Percentiles rank a stretch among this genome's conserved stretches.
phyloP scores from a whole-genome alignment of 2,113 vertebrate genomes.

The cat (Felis catus) region F.catus_Fca126_mat1.0 CM031414.1:104879501-104880000 shows the following conservation, averaged over 20 bases:
- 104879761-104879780: not conserved
- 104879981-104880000: not conserved
- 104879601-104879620: not conserved
- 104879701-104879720: not conserved
- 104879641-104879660: rapidly evolving
- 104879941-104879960: not conserved
- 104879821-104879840: not conserved
- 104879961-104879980: not conserved
- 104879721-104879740: not conserved
- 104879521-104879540: not conserved
- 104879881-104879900: not conserved
- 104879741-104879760: not conserved
- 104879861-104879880: not conserved
- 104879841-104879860: not conserved
- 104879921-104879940: not conserved
- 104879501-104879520: not conserved
- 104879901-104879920: not conserved
- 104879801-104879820: not conserved
- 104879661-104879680: not conserved
- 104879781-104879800: not conserved
- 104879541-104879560: not conserved
- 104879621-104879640: not conserved
- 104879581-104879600: rapidly evolving
- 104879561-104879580: not conserved
- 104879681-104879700: not conserved